A percentile compares a stretch with the other conserved stretches of the same genome.
Evolutionary conservation across 2,888 invertebrate species (phyloP).

Genomic region (Pristionchus exspectatus): DNA sequence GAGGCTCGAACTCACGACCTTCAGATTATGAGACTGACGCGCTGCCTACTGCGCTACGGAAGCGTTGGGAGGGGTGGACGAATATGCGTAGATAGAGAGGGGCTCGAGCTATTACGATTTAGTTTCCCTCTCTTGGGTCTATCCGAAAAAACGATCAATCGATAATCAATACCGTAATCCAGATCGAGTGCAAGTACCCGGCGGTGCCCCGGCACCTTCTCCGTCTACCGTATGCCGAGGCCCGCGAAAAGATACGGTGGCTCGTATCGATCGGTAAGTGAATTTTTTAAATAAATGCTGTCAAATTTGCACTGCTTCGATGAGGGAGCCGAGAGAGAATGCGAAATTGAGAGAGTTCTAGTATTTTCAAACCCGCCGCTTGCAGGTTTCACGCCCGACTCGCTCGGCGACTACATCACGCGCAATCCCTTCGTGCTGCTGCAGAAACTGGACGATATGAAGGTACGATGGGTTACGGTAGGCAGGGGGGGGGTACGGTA

Average conservation of each 20-base stretch:
- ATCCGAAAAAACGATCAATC: background rate
- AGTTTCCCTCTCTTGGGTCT: background rate
- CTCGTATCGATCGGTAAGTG: constrained; percentile 51
- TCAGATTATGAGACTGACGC: constrained; percentile 93
- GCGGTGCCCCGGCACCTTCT: constrained; percentile 43
- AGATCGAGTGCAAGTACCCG: constrained; percentile 56
- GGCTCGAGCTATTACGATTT: background rate
- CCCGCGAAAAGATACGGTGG: constrained; percentile 44
- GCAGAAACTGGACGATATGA: constrained; percentile 72
- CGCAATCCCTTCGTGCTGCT: constrained; percentile 76
- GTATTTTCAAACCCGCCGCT: too few relatives aligned
- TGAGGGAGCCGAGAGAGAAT: too few relatives aligned
- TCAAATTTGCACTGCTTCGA: background rate
- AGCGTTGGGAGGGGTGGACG: constrained; percentile 50
- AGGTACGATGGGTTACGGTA: constrained; percentile 56
- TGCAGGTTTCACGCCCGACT: constrained; percentile 66
- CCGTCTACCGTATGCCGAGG: constrained; percentile 28
- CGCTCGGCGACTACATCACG: constrained; percentile 74
- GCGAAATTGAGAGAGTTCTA: too few relatives aligned
- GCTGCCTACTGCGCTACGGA: constrained; percentile 87
- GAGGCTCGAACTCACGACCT: constrained; percentile 97
- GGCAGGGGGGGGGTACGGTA: background rate
- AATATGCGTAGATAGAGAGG: background rate
- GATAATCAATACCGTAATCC: background rate
- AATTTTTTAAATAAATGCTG: background rate